Base-by-base conservation (phyloP, 2,888 invertebrate genomes). In the Plebejus argus region DNA sequence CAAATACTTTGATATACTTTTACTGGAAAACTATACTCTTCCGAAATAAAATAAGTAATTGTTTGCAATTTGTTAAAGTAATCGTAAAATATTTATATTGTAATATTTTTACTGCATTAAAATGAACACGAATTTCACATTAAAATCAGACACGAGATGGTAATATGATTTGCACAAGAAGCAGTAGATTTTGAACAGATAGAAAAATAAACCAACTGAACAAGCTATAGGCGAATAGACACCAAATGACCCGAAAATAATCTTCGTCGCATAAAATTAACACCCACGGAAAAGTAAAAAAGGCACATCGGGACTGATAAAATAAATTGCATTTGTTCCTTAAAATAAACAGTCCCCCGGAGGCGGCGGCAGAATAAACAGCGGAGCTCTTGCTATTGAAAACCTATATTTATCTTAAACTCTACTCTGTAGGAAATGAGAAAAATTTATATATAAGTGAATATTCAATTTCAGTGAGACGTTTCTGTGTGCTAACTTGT, bases 281-380 rank as follows among this genome's bases (percentile, higher is more conserved):
- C 72, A 23, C 28, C 39, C 23, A 72, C 49, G 39, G 71, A 39
- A 71, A 71, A 20, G 72, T 72, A 72, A 72, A 45, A 72, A 72
- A 45, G 72, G 72, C 71, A 77, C 71, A 77, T 56, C 58, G 77
- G 45, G 78, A 53, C 76, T 74, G 81, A 79, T 79, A 80, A 79
- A 81, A 79, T 78, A 82, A 82, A 82, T 82, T 82, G 82, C 79
- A 81, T 82, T 82, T 81, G 80, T 58, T 79, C 78, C 79, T 80
- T 81, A 79, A 80, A 82, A 82, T 80, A 82, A 82, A 81, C 79
- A 80, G 45, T 72, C 79, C 49, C 77, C 35, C 10, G 66, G 78
- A 79, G 78, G 74, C 76, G 61, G 66, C 79, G 78, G 75, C 76
- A 78, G 53, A 78, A 78, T 79, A 78, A 78, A 79, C 75, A 81